These are phyloP conservation scores for Oscheius onirici DNA, from an alignment of 2,888 invertebrate species.

Conservation along the genomic window DNA sequence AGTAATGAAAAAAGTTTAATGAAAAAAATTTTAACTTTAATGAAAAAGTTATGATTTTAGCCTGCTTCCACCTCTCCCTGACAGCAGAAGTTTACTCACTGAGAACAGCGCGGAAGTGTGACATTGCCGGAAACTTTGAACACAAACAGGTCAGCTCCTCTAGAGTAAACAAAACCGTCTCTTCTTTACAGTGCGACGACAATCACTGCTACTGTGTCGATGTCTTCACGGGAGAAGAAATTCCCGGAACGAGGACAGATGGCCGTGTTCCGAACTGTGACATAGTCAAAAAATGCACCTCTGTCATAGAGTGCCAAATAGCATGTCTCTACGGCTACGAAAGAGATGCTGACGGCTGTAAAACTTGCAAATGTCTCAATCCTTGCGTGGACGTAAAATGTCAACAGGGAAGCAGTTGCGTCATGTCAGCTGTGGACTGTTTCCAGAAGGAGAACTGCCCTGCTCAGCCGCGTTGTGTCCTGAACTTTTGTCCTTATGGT, in stretches of 20 bases:
- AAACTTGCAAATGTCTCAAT: conserved; percentile 62
- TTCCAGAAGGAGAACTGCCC: conserved; percentile 57
- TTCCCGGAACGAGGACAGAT: conserved; percentile 51
- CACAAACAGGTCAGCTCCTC: conserved; percentile 31
- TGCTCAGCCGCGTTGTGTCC: conserved; percentile 64
- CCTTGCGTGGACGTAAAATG: conserved; percentile 63
- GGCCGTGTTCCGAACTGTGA: conserved; percentile 54
- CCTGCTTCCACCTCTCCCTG: conserved; percentile 62
- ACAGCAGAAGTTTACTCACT: conserved; percentile 60
- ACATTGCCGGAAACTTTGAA: conserved; percentile 61
- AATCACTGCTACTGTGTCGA: conserved; percentile 66
- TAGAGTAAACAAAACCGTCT: neutral
- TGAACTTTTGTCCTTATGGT: conserved; percentile 60
- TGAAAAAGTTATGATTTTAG: conserved; percentile 34
- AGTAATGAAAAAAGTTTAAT: too few species aligned
- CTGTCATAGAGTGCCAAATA: conserved; percentile 40
- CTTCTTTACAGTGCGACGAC: conserved; percentile 61
- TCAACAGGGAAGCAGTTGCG: conserved; percentile 58
- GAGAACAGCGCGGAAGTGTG: conserved; percentile 51
- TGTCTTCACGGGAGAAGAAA: conserved; percentile 54
- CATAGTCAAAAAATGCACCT: conserved; percentile 38
- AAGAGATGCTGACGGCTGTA: conserved; percentile 56
- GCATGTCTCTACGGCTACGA: conserved; percentile 59
- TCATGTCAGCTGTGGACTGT: conserved; percentile 60
- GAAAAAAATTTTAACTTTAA: too few species aligned